A percentile compares a stretch with the other conserved stretches of the same genome.
Evolutionary conservation across 2,797 vertebrate species (phyloP).

Genomic region (Hydrophis major): DNA sequence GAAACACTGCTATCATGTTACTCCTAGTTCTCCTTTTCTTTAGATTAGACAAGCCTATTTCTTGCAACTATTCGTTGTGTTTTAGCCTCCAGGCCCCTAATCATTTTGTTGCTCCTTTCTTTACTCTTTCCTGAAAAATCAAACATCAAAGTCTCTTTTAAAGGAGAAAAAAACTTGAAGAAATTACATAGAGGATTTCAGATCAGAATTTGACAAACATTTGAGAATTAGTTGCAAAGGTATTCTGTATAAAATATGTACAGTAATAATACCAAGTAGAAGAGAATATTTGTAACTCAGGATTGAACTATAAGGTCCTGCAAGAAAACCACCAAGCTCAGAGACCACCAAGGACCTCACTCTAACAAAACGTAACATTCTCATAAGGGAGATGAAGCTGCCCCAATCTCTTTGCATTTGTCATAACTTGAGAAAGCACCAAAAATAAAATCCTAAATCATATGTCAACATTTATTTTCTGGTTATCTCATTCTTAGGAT

Average conservation of each 20-base stretch:
- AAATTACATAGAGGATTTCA: neutral
- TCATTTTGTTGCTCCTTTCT: too few species aligned
- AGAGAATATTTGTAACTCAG: too few species aligned
- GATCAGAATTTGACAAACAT: neutral
- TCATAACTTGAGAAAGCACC: neutral
- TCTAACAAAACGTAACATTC: neutral
- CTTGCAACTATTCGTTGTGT: neutral
- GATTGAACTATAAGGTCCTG: too few species aligned
- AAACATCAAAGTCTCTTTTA: neutral
- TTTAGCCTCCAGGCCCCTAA: too few species aligned
- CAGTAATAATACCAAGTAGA: too few species aligned
- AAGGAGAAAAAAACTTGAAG: neutral
- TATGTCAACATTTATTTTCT: neutral
- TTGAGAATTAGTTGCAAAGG: neutral
- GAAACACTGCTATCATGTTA: neutral
- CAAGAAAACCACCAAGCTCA: too few species aligned
- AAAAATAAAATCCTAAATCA: neutral
- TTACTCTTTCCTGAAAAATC: too few species aligned
- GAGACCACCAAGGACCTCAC: too few species aligned
- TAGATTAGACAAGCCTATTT: neutral
- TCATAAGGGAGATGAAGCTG: neutral
- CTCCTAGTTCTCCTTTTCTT: neutral
- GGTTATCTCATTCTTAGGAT: neutral
- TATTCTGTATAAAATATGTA: neutral
- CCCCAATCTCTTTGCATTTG: neutral